phyloP scores from a whole-genome alignment of 2,113 vertebrate species.

The Platysteira castanea region DNA sequence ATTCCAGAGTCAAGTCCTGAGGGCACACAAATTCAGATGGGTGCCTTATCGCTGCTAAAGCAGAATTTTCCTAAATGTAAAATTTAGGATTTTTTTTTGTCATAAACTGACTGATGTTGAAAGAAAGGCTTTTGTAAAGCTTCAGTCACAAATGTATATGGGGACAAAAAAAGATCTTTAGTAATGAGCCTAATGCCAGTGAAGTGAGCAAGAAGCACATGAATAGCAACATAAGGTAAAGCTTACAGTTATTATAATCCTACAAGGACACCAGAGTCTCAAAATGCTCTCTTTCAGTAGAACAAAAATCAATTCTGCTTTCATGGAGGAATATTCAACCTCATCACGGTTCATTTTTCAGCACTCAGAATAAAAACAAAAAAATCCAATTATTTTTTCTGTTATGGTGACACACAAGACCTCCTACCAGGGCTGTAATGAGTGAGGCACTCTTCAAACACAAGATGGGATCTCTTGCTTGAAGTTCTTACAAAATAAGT shows the following conservation, averaged over 20 bases:
- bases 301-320: background rate
- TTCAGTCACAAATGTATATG: background rate
- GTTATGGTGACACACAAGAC: background rate
- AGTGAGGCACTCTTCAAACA: background rate
- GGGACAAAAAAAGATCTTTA: rapidly evolving
- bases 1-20: background rate
- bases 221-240: background rate
- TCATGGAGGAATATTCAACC: background rate
- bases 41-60: background rate
- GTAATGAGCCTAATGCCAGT: background rate
- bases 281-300: background rate
- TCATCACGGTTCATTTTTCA: background rate
- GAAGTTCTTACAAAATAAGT: background rate
- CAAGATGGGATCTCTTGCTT: background rate
- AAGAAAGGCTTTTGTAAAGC: background rate
- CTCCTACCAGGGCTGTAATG: background rate
- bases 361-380: background rate
- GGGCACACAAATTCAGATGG: background rate
- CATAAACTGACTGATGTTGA: background rate
- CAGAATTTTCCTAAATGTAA: background rate
- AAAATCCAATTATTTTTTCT: background rate
- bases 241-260: background rate
- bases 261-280: background rate
- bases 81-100: background rate
- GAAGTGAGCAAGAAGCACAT: background rate